Percentiles rank a stretch among this genome's conserved stretches.
Conservation (phyloP, 2,113 vertebrate species). For the Aplodontia rufa region DNA sequence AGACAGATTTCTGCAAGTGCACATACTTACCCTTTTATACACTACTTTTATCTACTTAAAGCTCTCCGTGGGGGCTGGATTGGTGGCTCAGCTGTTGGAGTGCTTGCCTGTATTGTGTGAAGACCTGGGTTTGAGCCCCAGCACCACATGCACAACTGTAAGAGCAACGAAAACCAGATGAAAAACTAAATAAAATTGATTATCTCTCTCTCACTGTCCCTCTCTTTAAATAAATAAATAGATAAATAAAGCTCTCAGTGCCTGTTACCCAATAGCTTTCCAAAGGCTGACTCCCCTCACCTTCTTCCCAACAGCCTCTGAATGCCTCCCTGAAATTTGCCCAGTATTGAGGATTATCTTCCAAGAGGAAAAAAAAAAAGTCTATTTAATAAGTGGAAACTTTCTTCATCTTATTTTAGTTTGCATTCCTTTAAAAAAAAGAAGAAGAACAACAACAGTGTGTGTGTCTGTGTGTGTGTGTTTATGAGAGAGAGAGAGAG, state of each 20-base stretch:
- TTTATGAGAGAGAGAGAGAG: too few relatives aligned
- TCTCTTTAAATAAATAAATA: too few relatives aligned
- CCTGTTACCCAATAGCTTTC: background rate
- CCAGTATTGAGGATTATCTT: background rate
- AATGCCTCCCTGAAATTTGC: background rate
- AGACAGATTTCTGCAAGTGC: background rate
- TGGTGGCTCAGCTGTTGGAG: too few relatives aligned
- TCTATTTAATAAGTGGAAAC: background rate
- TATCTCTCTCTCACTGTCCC: too few relatives aligned
- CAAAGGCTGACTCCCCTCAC: background rate
- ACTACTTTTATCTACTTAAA: background rate
- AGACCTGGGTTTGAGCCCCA: too few relatives aligned
- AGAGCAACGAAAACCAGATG: too few relatives aligned
- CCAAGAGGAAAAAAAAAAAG: background rate
- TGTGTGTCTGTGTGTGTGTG: too few relatives aligned
- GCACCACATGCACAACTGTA: too few relatives aligned
- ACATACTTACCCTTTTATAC: background rate
- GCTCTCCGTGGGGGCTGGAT: too few relatives aligned
- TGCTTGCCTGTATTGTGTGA: too few relatives aligned
- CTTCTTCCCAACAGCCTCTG: background rate
- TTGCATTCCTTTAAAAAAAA: conserved; percentile 32
- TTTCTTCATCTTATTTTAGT: conserved; percentile 8
- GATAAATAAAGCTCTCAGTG: background rate
- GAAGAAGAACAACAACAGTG: too few relatives aligned
- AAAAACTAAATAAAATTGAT: too few relatives aligned